Evolutionary conservation across 2,797 vertebrate species (phyloP).

Genomic region (Sebastolobus alascanus): DNA sequence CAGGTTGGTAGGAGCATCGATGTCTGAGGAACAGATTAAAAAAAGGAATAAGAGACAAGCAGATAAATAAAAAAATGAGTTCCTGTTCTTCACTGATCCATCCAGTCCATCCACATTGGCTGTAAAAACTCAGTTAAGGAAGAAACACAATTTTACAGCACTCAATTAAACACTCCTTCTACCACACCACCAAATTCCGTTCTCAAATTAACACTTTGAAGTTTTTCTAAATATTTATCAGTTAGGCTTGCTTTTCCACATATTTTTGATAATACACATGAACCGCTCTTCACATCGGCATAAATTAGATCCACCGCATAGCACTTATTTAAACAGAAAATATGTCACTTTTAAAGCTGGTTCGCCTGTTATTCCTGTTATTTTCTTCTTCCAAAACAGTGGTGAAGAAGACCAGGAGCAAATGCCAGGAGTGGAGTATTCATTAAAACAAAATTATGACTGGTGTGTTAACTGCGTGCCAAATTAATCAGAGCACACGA

Average conservation of each 20-base stretch:
- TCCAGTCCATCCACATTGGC: neutral
- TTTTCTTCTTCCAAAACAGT: neutral
- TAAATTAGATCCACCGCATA: neutral
- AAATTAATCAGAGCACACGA: neutral
- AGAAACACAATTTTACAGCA: neutral
- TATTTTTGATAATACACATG: neutral
- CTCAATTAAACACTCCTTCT: neutral
- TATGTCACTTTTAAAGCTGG: neutral
- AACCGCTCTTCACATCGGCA: neutral
- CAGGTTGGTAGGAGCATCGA: conserved; percentile 83
- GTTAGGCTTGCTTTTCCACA: neutral
- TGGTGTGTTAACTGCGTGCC: neutral
- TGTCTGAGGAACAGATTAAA: conserved; percentile 73
- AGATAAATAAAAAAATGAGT: neutral
- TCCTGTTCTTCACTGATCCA: neutral
- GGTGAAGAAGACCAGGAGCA: neutral
- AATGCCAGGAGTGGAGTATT: neutral
- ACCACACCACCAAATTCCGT: neutral
- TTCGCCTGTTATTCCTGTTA: neutral
- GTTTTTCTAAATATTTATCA: neutral
- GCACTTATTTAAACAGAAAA: neutral
- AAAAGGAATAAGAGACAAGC: neutral
- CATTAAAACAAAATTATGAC: neutral
- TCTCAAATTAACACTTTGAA: neutral
- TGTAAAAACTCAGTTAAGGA: neutral